Evolutionary conservation across 1,140 invertebrate species (phyloP).

Genomic region (Brachionus sp.): DNA sequence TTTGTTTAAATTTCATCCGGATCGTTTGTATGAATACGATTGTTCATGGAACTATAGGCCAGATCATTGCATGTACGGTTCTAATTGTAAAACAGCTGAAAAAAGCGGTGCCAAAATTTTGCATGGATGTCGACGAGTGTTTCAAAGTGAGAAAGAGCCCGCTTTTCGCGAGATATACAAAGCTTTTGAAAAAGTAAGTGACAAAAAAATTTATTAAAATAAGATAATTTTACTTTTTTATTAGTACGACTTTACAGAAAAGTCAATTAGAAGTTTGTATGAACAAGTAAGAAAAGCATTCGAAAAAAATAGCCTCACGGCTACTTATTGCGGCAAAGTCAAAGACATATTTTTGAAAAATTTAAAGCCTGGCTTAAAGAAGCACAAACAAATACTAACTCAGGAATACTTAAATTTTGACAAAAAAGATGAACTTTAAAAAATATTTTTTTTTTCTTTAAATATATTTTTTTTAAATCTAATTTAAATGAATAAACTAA

Average conservation of each 20-base stretch:
- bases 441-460: background rate
- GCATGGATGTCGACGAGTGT: conserved; percentile 81
- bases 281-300: background rate
- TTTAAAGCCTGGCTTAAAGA: background rate
- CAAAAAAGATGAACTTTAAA: background rate
- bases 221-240: background rate
- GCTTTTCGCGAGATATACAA: conserved; percentile 74
- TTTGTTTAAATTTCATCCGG: conserved; percentile 83
- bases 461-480: background rate
- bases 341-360: conserved; percentile 26
- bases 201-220: conserved; percentile 50
- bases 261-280: background rate
- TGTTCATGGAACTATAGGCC: conserved; percentile 87
- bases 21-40: conserved; percentile 73
- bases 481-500: background rate
- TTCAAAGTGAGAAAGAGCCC: conserved; percentile 79
- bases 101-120: conserved; percentile 73
- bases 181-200: conserved; percentile 66
- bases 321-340: conserved; percentile 20
- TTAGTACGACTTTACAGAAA: conserved; percentile 10
- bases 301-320: background rate
- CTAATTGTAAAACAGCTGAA: conserved; percentile 73
- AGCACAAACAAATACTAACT: background rate
- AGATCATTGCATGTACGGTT: conserved; percentile 88
- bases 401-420: background rate